Base-by-base conservation (phyloP, 2,888 invertebrate species). In the Cephalotes varians region DNA sequence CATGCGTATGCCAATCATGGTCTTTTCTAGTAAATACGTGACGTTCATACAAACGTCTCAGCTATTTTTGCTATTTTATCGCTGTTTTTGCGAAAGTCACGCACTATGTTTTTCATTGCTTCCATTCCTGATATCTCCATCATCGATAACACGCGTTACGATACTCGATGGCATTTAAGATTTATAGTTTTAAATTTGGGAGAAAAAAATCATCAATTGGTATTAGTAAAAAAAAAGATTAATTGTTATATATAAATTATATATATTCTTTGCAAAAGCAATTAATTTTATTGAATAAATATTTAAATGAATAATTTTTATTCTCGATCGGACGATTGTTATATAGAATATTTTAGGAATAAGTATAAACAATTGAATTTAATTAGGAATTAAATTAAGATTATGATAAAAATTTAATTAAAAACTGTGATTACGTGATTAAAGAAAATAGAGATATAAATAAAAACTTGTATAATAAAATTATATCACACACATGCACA, bases 11-110 rank as follows among this genome's bases (percentile, higher is more conserved):
- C 47, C 28, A 62, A 74, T 62, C 62, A 6, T 34, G 34, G 21
- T 34, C 15, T 62, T 28, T 21, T 58, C 40, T 60, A 15, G 44
- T 44, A 60, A 60, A 60, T 73, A 73, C 62, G 34, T 74, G 73
- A 74, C 47, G 34, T 74, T 47, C 21, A 31, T 47, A 34, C 34
- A 0, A 74, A 74, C 31, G 21, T 62, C 34, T 73, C 3, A 47
- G 21, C 21, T 74, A 62, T 74, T 74, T 62, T 49, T 15, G 9
- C 12, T 12, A 25, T 25, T 64, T 40, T 62, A 21, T 21, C 62
- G 21, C 18, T 31, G 15, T 60, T 73, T 62, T 62, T 10, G 34
- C 18, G 6, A 44, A 60, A 60, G 31, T 44, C 44, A 62, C 21
- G 44, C 21, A 18, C 15, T 10, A 47, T 21, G 62, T 28, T 62